These are phyloP conservation scores for Pseudomyrmex sp. DNA, from an alignment of 1,140 invertebrate species.

Conservation along the genomic window DNA sequence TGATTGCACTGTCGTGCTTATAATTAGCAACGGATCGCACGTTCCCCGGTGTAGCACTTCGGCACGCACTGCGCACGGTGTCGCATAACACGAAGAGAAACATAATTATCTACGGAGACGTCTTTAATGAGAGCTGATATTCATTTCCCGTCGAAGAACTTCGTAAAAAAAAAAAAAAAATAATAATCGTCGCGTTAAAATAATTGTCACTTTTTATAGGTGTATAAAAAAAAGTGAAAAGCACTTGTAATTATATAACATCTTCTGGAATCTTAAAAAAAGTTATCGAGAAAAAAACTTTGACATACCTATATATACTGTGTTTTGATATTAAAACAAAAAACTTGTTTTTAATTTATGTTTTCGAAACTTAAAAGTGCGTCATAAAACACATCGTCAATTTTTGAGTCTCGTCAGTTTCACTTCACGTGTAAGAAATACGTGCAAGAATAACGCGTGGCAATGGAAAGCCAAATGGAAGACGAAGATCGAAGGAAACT, in stretches of 20 bases:
- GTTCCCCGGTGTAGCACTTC: not conserved
- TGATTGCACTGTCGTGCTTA: slow-evolving; percentile 79
- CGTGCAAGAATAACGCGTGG: not conserved
- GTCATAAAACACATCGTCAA: too few species aligned
- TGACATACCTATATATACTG: too few species aligned
- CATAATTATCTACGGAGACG: not conserved
- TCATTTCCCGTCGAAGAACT: not conserved
- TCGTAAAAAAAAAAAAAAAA: too few species aligned
- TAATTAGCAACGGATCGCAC: slow-evolving; percentile 78
- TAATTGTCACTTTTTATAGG: not conserved
- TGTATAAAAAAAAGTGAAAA: too few species aligned
- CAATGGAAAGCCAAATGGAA: slow-evolving; percentile 4
- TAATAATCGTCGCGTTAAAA: not conserved
- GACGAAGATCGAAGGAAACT: slow-evolving; percentile 50
- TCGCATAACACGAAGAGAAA: slow-evolving; percentile 2
- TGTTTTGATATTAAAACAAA: too few species aligned
- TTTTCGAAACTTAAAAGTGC: not conserved
- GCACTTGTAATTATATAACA: too few species aligned
- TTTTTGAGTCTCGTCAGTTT: not conserved
- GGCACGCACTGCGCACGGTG: not conserved
- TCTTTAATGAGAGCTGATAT: not conserved
- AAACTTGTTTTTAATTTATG: not conserved
- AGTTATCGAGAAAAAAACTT: too few species aligned
- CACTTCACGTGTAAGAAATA: not conserved
- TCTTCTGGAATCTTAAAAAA: too few species aligned